Evolutionary conservation across 2,797 vertebrate genomes (phyloP).

Genomic region (Limosa lapponica): DNA sequence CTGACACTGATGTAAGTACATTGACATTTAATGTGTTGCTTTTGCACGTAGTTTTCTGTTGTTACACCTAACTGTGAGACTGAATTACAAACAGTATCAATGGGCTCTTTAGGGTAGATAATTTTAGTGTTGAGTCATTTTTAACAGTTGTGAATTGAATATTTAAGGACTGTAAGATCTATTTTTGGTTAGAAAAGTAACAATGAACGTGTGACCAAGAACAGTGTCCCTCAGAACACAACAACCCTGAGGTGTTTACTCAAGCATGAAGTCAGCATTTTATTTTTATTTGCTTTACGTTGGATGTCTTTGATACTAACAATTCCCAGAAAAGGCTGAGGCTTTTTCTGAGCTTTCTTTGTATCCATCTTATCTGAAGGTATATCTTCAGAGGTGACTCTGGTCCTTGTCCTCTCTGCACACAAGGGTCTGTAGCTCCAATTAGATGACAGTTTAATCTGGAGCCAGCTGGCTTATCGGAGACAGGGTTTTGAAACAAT

Average conservation of each 20-base stretch:
- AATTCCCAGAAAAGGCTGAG: neutral
- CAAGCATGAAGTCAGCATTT: neutral
- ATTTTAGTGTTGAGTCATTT: neutral
- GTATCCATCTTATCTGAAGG: neutral
- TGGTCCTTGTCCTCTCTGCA: neutral
- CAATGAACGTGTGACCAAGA: neutral
- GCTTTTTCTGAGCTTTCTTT: neutral
- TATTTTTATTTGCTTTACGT: neutral
- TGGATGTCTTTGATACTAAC: neutral
- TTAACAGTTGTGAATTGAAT: neutral
- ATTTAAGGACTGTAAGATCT: neutral
- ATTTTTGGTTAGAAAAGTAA: neutral
- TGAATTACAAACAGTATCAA: neutral
- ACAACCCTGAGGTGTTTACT: neutral
- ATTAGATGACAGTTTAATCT: neutral
- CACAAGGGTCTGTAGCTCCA: neutral
- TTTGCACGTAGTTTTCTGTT: accelerated
- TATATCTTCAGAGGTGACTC: neutral
- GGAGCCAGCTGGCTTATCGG: neutral
- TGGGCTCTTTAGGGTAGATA: neutral
- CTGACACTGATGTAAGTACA: constrained; percentile 94
- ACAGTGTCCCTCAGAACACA: neutral
- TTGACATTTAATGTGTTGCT: neutral
- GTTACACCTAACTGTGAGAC: neutral
- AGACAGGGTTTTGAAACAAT: neutral